phyloP scores from a whole-genome alignment of 2,113 vertebrate genomes.

The Argyrosomus japonicus region DNA sequence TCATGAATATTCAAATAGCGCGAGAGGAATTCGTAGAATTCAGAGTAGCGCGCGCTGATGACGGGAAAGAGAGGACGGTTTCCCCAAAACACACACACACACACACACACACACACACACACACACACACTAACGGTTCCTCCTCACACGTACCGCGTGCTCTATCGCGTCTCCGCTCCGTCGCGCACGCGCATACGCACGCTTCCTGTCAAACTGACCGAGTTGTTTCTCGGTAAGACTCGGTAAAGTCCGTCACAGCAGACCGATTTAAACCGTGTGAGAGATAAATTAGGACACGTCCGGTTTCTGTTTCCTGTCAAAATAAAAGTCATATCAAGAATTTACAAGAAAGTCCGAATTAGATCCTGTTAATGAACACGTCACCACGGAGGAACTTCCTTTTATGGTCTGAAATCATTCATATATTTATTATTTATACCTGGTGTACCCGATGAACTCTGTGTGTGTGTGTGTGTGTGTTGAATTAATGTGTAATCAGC shows the following conservation, averaged over 20 bases:
- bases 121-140: neutral
- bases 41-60: conserved; percentile 8
- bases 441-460: too few species aligned
- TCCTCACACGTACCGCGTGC: neutral
- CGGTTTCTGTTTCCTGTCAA: neutral
- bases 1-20: conserved; percentile 62
- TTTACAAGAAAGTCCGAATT: neutral
- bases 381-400: too few species aligned
- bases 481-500: too few species aligned
- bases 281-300: too few species aligned
- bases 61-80: conserved; percentile 39
- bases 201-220: too few species aligned
- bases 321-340: neutral
- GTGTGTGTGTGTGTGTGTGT: too few species aligned
- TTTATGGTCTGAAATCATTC: too few species aligned
- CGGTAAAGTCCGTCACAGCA: too few species aligned
- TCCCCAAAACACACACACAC: neutral
- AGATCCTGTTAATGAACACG: neutral
- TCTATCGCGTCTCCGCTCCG: neutral
- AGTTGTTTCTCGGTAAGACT: too few species aligned
- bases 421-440: too few species aligned
- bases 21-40: conserved; percentile 59
- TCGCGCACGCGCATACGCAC: neutral
- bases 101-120: neutral
- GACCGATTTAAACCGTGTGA: too few species aligned